phyloP scores from a whole-genome alignment of 2,113 vertebrate species.

The Neolamprologus longior region DNA sequence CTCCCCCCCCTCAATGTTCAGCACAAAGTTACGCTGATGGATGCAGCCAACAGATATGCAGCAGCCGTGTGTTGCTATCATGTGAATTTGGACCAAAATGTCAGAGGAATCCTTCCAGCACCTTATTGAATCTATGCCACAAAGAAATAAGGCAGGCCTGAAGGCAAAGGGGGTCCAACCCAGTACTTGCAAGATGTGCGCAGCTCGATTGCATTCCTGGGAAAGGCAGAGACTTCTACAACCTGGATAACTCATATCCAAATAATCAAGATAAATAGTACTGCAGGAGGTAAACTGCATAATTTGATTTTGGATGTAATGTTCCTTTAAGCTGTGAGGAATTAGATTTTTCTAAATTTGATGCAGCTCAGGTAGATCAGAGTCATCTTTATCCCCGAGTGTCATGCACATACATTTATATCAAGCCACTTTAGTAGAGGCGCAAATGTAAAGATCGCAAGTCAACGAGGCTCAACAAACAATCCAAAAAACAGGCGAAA shows the following conservation, averaged over 20 bases:
- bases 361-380: not conserved
- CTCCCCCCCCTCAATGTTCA: not conserved
- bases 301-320: not conserved
- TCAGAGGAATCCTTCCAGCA: not conserved
- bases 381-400: not conserved
- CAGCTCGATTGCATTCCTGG: not conserved
- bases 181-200: not conserved
- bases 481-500: not conserved
- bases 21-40: not conserved
- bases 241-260: not conserved
- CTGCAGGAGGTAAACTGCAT: not conserved
- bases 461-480: not conserved
- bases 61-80: not conserved
- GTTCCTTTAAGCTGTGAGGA: not conserved
- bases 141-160: not conserved
- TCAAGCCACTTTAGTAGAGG: not conserved
- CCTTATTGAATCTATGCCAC: not conserved
- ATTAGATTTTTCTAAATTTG: not conserved
- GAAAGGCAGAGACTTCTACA: not conserved
- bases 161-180: not conserved
- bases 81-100: not conserved
- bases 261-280: not conserved
- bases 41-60: not conserved
- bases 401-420: not conserved
- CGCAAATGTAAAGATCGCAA: not conserved